Base-by-base conservation (phyloP, 1,140 invertebrate genomes). In the Bicyclus anynana region DNA sequence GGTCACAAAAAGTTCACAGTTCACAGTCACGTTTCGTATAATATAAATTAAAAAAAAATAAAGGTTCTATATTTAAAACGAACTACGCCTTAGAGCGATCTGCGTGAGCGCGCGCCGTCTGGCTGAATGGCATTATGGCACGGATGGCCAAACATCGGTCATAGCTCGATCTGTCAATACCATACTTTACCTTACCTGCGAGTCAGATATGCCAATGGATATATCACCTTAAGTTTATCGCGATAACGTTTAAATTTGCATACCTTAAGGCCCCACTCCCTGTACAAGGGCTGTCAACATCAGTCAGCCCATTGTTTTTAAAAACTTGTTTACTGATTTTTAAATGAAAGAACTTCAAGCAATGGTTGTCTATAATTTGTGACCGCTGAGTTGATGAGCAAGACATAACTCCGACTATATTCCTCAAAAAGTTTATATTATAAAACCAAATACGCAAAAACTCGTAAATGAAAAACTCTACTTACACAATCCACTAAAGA, bases 141-240 rank as follows among this genome's bases (percentile, higher is more conserved):
- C 64, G 64, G 65, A 72, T 72, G 60, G 66, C 62, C 62, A 68
- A 55, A 60, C 69, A 65, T 61, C 52, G 57, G 62, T 63, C 68
- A 58, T 50, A 56, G 35, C 40, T 44, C 50, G 56, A 59, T 59
- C 65, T 55, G 55, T 64, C 65, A 65, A 72, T 69, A 67, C 66
- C 23, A 10, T 55, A 16, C 16, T 44, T 44, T 18, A 40, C 9
- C 29, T 33, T 33, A 44, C 40, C 10, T 44, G 40, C 16, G 17
- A 14, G 47, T 49, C 47, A 33, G 14, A 1, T 3, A 4, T 20
- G 12, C 20, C 16, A 20, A 44, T 20, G 20, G 16, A 20, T 20
- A 26, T 49, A 17, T 33, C 12, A 17, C n/a, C 47, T 49, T 35
- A 17, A 3, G 10, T 33, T 1, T n/a, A 49, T 18, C 2, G 6